Percentiles rank a stretch among this genome's conserved stretches.
Evolutionary conservation across 2,888 invertebrate genomes (phyloP).

Genomic region (Schrankia costaestrigalis): DNA sequence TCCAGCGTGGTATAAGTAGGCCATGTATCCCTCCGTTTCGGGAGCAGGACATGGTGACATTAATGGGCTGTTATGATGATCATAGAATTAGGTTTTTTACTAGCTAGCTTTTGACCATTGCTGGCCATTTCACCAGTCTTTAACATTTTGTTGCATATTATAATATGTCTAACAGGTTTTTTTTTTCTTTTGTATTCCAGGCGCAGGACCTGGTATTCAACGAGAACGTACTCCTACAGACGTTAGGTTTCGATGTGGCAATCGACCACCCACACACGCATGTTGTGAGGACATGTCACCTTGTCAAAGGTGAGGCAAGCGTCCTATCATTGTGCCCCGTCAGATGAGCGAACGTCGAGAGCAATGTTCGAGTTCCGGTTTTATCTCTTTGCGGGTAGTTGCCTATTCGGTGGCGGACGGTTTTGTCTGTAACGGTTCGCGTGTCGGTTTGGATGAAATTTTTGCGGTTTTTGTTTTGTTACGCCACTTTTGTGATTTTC

Average conservation of each 20-base stretch:
- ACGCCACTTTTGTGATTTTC: too few species aligned
- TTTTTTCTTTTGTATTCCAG: slow-evolving; percentile 57
- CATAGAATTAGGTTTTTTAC: too few species aligned
- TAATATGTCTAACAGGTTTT: slow-evolving; percentile 7
- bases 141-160: too few species aligned
- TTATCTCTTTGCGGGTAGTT: slow-evolving; percentile 21
- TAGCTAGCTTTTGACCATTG: neutral
- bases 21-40: too few species aligned
- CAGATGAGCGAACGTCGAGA: slow-evolving; percentile 11
- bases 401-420: slow-evolving; percentile 16
- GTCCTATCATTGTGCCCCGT: slow-evolving; percentile 37
- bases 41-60: too few species aligned
- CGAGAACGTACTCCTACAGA: slow-evolving; percentile 98
- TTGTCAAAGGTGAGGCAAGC: slow-evolving; percentile 91
- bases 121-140: too few species aligned
- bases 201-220: slow-evolving; percentile 97
- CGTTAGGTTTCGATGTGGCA: slow-evolving; percentile 98
- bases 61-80: too few species aligned
- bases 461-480: neutral
- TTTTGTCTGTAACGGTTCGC: slow-evolving; percentile 6
- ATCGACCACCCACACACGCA: slow-evolving; percentile 99
- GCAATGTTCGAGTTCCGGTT: slow-evolving; percentile 18
- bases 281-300: slow-evolving; percentile 97
- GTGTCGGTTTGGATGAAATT: neutral
- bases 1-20: too few species aligned